Evolutionary conservation across 2,888 invertebrate genomes (phyloP).

Genomic region (Macrophya alboannulata): DNA sequence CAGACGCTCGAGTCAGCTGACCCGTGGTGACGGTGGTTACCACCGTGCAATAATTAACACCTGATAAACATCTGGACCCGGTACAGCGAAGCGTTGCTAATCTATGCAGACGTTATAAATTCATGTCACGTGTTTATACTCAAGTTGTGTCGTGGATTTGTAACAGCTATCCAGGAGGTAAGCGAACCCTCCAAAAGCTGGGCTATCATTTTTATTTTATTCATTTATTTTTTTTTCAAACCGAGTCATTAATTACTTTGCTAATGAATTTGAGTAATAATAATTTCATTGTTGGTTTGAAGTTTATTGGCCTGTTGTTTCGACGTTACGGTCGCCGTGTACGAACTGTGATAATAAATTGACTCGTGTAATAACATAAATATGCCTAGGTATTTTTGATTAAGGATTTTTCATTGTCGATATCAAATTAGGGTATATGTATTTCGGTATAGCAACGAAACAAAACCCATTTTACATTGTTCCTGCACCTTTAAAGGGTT

Average conservation of each 20-base stretch:
- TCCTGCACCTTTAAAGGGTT: background rate
- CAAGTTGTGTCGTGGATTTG: background rate
- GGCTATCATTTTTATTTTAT: background rate
- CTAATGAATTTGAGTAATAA: conserved; percentile 9
- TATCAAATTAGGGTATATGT: background rate
- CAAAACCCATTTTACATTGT: background rate
- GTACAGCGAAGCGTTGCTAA: conserved; percentile 11
- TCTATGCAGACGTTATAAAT: conserved; percentile 41
- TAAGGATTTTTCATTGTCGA: background rate
- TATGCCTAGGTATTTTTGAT: background rate
- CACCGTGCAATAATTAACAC: conserved; percentile 43
- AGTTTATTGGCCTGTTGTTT: conserved; percentile 17
- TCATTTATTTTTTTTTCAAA: background rate
- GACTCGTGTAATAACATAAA: background rate
- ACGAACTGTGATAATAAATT: conserved; percentile 5
- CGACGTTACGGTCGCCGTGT: background rate
- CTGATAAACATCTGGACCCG: conserved; percentile 31
- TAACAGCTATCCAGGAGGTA: background rate
- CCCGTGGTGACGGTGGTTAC: conserved; percentile 7
- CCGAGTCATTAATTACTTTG: background rate
- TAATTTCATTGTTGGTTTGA: conserved; percentile 4
- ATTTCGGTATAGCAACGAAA: background rate
- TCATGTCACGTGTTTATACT: conserved; percentile 34
- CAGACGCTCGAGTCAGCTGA: conserved; percentile 25
- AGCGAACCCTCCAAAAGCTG: background rate